These are phyloP conservation scores for Abrostola triplasia DNA, from an alignment of 2,888 invertebrate genomes.

Conservation along the genomic window DNA sequence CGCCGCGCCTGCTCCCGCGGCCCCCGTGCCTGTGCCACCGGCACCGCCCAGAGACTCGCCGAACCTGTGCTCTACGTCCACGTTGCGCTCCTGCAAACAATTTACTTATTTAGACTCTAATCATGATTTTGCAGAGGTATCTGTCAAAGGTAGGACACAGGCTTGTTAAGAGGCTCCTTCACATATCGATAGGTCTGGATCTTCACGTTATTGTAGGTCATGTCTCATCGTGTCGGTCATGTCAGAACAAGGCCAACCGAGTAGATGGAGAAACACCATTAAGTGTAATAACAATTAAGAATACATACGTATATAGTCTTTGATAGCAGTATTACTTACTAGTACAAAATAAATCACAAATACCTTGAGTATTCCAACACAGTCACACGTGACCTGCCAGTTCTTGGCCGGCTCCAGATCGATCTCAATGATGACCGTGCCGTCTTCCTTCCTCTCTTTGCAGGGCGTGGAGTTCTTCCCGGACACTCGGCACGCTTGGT, in stretches of 20 bases:
- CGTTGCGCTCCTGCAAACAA: conserved; percentile 92
- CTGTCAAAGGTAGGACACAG: too few species aligned
- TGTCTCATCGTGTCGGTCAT: too few species aligned
- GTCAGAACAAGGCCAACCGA: too few species aligned
- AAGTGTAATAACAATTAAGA: too few species aligned
- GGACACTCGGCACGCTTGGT: conserved; percentile 98
- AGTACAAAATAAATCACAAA: conserved; percentile 7
- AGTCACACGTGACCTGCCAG: conserved; percentile 98
- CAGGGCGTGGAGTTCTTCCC: conserved; percentile 99
- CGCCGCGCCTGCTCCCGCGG: conserved; percentile 77
- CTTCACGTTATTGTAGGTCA: too few species aligned
- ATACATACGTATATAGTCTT: too few species aligned
- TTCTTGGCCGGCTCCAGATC: conserved; percentile 96
- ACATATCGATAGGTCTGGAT: too few species aligned
- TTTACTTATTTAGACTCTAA: not conserved
- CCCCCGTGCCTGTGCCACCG: conserved; percentile 65
- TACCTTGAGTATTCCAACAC: conserved; percentile 97
- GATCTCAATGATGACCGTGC: conserved; percentile 98
- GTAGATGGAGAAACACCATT: too few species aligned
- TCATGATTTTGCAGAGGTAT: too few species aligned
- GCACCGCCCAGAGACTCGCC: conserved; percentile 92
- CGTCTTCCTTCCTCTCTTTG: conserved; percentile 95
- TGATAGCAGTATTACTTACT: not conserved
- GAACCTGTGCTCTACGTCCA: conserved; percentile 95
- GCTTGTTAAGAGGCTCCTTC: too few species aligned